A percentile compares a stretch with the other conserved stretches of the same genome.
phyloP scores from a whole-genome alignment of 2,888 invertebrate genomes.

The Malthinus seriepunctatus region DNA sequence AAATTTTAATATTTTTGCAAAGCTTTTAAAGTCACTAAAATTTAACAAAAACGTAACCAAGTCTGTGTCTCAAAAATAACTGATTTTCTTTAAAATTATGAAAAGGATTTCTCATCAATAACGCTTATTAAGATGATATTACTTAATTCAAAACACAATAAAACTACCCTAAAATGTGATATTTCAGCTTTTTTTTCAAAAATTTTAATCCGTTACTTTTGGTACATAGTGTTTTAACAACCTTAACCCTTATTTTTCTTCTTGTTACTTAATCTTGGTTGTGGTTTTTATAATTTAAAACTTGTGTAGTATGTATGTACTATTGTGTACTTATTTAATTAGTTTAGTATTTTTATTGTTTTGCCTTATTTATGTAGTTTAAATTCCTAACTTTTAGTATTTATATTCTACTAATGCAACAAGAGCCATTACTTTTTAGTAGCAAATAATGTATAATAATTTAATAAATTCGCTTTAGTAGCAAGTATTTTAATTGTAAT shows the following conservation, averaged over 20 bases:
- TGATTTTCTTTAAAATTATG: no score
- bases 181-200: no score
- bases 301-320: not conserved
- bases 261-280: not conserved
- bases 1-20: no score
- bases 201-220: not conserved
- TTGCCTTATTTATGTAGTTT: slow-evolving; percentile 4
- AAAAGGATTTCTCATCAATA: no score
- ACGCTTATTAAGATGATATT: no score
- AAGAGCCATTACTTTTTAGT: slow-evolving; percentile 3
- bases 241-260: slow-evolving; percentile 1
- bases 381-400: slow-evolving; percentile 7
- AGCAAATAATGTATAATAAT: slow-evolving; percentile 1
- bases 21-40: no score
- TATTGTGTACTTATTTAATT: slow-evolving; percentile 1
- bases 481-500: no score
- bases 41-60: no score
- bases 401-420: slow-evolving; percentile 1
- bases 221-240: not conserved
- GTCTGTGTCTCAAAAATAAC: no score
- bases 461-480: not conserved
- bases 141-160: no score
- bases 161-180: no score
- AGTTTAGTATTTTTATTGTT: not conserved
- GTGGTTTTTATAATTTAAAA: not conserved